phyloP scores from a whole-genome alignment of 2,888 invertebrate species.

The Chymomyza fuscimana region DNA sequence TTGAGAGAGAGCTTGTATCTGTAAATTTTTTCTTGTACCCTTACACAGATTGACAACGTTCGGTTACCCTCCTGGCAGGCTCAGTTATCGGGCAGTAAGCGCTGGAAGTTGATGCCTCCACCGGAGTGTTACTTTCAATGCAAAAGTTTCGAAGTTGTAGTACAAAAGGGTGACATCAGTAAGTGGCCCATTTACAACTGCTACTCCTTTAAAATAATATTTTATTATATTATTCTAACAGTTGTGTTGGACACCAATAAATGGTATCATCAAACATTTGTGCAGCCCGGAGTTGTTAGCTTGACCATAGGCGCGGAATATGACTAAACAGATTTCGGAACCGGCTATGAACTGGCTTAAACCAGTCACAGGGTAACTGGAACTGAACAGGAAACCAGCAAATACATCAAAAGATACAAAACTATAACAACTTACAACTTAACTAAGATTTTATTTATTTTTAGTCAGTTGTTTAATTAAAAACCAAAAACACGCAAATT shows the following conservation, averaged over 20 bases:
- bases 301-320: conserved; percentile 98
- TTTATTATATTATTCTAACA: conserved; percentile 79
- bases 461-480: conserved; percentile 57
- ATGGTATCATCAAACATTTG: conserved; percentile 96
- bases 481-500: conserved; percentile 60
- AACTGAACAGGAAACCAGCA: conserved; percentile 16
- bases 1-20: no score
- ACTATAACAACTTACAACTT: conserved; percentile 48
- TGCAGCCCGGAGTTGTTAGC: conserved; percentile 93
- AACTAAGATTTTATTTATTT: conserved; percentile 40
- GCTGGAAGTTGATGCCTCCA: conserved; percentile 94
- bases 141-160: conserved; percentile 81
- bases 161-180: conserved; percentile 95
- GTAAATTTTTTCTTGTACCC: not conserved
- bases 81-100: conserved; percentile 92
- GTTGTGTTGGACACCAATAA: conserved; percentile 96
- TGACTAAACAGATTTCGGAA: conserved; percentile 82
- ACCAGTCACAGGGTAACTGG: conserved; percentile 49
- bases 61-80: conserved; percentile 98
- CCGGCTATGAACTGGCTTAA: conserved; percentile 30
- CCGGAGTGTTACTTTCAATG: conserved; percentile 94
- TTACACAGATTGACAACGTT: conserved; percentile 94
- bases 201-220: not conserved
- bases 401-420: conserved; percentile 28
- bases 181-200: conserved; percentile 58